Conservation (phyloP, 1,140 invertebrate genomes). For the Dendrolimus kikuchii region DNA sequence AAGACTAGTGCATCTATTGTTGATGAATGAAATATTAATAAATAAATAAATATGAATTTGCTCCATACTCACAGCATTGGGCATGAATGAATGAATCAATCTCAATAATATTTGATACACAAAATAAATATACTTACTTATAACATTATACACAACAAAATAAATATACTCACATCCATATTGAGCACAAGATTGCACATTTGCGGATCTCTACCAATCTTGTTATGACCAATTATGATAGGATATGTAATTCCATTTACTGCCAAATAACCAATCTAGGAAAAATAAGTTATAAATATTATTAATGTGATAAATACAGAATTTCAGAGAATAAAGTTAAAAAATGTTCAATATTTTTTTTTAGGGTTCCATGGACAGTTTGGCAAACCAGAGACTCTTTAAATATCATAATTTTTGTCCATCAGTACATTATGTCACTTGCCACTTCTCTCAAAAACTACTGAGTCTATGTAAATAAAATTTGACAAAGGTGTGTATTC, state of each 20-base stretch:
- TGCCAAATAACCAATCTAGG: constrained; percentile 56
- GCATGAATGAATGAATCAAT: no score
- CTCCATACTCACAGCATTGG: no score
- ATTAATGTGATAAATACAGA: background rate
- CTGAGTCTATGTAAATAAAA: no score
- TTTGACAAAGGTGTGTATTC: no score
- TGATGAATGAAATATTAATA: no score
- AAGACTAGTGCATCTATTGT: no score
- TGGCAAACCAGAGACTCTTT: no score
- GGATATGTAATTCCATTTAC: constrained; percentile 51
- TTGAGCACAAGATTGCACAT: constrained; percentile 49
- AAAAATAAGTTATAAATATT: constrained; percentile 2
- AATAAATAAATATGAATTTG: no score
- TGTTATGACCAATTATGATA: constrained; percentile 49
- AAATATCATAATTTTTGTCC: no score
- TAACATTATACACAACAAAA: constrained; percentile 10
- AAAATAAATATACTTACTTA: background rate
- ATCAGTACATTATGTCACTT: no score
- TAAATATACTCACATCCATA: constrained; percentile 36
- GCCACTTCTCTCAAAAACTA: no score
- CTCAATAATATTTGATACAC: background rate
- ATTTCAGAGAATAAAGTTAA: background rate
- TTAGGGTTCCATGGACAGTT: no score
- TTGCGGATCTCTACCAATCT: constrained; percentile 55
- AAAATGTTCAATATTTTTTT: background rate